phyloP scores from a whole-genome alignment of 1,140 invertebrate genomes.

The Parasteatoda tepidariorum region DNA sequence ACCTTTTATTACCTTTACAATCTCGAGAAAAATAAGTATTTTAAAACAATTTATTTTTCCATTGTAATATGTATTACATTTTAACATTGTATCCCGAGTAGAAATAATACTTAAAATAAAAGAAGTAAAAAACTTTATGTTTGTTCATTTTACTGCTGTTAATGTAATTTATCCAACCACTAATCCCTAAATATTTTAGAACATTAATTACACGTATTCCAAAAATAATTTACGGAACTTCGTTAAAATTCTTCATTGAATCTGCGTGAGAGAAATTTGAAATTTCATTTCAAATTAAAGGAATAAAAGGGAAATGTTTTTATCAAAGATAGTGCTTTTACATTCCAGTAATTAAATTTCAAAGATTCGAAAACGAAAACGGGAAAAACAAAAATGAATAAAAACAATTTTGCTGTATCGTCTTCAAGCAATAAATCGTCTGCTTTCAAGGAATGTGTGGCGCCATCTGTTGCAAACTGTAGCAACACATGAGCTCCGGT shows the following conservation, averaged over 20 bases:
- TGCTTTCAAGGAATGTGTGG: constrained; percentile 9
- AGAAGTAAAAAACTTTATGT: no score
- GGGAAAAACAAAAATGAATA: constrained; percentile 6
- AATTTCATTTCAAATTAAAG: constrained; percentile 5
- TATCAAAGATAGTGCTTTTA: constrained; percentile 40
- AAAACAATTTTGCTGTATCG: constrained; percentile 38
- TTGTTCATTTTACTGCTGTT: no score
- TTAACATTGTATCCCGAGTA: no score
- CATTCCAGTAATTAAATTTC: constrained; percentile 58
- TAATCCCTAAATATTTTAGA: constrained; percentile 37
- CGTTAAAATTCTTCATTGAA: constrained; percentile 53
- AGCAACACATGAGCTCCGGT: constrained; percentile 28
- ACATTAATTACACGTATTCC: constrained; percentile 27
- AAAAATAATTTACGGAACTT: constrained; percentile 51
- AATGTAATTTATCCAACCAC: no score
- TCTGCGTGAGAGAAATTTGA: constrained; percentile 52
- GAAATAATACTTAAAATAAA: no score
- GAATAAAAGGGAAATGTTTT: constrained; percentile 1
- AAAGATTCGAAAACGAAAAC: constrained; percentile 41
- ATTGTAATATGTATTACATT: no score
- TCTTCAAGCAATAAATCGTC: constrained; percentile 52
- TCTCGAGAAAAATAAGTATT: no score
- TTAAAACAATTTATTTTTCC: no score
- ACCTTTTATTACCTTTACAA: no score
- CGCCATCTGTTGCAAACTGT: constrained; percentile 49